Percentiles rank a stretch among this genome's conserved stretches.
Evolutionary conservation across 2,797 vertebrate genomes (phyloP).

Genomic region (Acrossocheilus fasciatus): DNA sequence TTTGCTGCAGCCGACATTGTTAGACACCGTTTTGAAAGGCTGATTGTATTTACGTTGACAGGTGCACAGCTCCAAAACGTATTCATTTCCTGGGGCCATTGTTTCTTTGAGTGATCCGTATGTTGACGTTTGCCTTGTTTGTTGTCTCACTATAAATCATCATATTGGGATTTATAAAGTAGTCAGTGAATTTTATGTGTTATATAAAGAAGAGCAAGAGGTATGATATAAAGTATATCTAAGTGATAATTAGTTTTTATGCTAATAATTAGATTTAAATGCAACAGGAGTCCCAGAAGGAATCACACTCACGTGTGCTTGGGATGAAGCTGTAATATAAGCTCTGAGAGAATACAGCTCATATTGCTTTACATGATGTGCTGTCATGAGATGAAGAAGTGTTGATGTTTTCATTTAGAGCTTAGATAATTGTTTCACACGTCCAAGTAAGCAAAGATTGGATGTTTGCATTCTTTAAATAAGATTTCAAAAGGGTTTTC

Average conservation of each 20-base stretch:
- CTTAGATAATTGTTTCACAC: slow-evolving; percentile 31
- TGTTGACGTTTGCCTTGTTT: slow-evolving; percentile 23
- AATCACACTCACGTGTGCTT: slow-evolving; percentile 1
- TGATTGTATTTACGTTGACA: slow-evolving; percentile 36
- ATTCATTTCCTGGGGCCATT: slow-evolving; percentile 47
- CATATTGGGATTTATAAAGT: background rate
- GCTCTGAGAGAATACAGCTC: background rate
- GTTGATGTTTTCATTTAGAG: slow-evolving; percentile 43
- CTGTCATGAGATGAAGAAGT: slow-evolving; percentile 13
- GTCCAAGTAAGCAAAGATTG: slow-evolving; percentile 20
- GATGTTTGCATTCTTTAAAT: slow-evolving; percentile 5
- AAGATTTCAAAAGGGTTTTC: background rate
- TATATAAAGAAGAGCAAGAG: background rate
- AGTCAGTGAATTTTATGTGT: background rate
- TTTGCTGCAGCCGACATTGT: slow-evolving; percentile 25
- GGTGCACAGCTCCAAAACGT: slow-evolving; percentile 17
- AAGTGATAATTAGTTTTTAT: background rate
- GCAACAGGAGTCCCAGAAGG: background rate
- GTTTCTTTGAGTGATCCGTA: slow-evolving; percentile 27
- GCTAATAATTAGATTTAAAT: background rate
- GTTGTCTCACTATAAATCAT: slow-evolving; percentile 13
- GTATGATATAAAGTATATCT: background rate
- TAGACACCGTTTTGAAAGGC: slow-evolving; percentile 22
- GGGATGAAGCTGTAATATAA: background rate
- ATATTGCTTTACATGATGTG: slow-evolving; percentile 33